Base-by-base conservation (phyloP, 2,113 vertebrate genomes). In the Alligator sinensis region DNA sequence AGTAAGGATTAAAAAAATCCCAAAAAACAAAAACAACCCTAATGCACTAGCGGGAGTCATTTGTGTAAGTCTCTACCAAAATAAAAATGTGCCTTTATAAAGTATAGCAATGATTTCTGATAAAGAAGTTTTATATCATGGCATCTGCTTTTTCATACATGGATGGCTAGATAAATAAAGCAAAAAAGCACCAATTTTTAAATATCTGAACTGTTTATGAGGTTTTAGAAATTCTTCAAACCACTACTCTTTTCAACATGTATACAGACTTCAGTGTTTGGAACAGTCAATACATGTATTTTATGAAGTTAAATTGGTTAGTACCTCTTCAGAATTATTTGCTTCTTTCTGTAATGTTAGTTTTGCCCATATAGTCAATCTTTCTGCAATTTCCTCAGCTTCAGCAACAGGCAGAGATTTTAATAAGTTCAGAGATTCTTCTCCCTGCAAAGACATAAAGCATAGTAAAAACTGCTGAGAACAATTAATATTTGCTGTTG, bases 281-380 rank as follows among this genome's bases (percentile, higher is more conserved):
- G 74, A 89, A 66, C 70, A 30, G 77, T 10, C 19, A 60, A 54
- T 60, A 16, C 19, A 70, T n/a, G 59, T 4, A 12, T 1, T 84
- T 84, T 70, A 47, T 1, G 1, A 12, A 6, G 17, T 75, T 27
- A 86, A 93, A 94, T 72, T 10, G 80, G 60, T 82, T 4, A 10
- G 81, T 92, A 98, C 98, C 98, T 98, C 96, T 86, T 99, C 96
- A 80, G 98, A 98, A 92, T 97, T 78, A 74, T 98, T 98, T 34
- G 95, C 91, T 94, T 98, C 98, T 82, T 98, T 98, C 82, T 98
- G 98, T 77, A 99, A 93, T 30, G 98, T 95, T 93, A 99, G 83
- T 9, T 97, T 96, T 59, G 98, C 99, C 99, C 99, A 99, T 6
- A 98, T 91, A 18, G 97, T 91, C 38, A 99, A 95, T 66, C 98